phyloP scores from a whole-genome alignment of 2,888 invertebrate species.

The Gastracanthus pulcherrimus region DNA sequence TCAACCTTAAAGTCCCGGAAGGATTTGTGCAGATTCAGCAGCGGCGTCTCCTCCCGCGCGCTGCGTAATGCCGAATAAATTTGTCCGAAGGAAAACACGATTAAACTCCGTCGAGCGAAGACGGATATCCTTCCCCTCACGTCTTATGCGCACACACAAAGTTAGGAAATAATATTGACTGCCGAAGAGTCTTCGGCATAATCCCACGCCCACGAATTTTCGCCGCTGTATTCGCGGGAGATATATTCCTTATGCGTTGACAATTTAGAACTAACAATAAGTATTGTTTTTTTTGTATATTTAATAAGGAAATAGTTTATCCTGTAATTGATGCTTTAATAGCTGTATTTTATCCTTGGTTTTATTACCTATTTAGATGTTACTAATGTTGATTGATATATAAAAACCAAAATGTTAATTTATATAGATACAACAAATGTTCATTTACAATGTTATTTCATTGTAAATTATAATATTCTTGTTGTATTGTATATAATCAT shows the following conservation, averaged over 20 bases:
- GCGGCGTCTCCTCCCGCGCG: no score
- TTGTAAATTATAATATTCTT: no score
- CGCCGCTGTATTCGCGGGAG: not conserved
- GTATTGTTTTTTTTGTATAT: not conserved
- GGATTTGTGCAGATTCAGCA: slow-evolving; percentile 23
- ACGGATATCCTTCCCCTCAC: slow-evolving; percentile 9
- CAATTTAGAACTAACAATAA: not conserved
- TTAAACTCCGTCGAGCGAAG: slow-evolving; percentile 27
- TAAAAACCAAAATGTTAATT: no score
- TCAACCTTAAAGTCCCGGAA: slow-evolving; percentile 3
- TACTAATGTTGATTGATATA: no score
- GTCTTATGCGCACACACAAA: not conserved
- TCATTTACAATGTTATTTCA: no score
- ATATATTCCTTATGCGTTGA: not conserved
- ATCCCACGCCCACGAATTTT: slow-evolving; percentile 2
- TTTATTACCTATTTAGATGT: not conserved
- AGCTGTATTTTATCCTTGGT: not conserved
- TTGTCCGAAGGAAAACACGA: slow-evolving; percentile 24
- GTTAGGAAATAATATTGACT: slow-evolving; percentile 29
- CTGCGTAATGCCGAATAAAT: slow-evolving; percentile 31
- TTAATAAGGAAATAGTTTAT: not conserved
- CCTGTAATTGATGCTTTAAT: not conserved
- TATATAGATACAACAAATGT: no score
- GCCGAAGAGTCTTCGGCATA: not conserved
- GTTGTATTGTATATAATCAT: no score